A percentile compares a stretch with the other conserved stretches of the same genome.
Evolutionary conservation across 2,797 vertebrate genomes (phyloP).

Genomic region (Acanthurus lineatus): DNA sequence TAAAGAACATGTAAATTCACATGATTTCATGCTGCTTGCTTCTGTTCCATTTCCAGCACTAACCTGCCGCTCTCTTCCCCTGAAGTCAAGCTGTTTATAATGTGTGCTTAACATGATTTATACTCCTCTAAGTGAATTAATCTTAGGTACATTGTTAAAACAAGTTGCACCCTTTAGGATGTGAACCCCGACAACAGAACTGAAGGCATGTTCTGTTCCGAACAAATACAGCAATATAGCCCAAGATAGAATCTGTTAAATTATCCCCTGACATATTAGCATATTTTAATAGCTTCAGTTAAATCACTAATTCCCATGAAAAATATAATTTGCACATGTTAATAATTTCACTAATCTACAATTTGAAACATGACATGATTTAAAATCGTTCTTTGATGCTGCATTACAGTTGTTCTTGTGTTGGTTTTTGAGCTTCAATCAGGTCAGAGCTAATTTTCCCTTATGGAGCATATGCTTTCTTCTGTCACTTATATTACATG

Average conservation of each 20-base stretch:
- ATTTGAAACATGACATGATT: conserved; percentile 44
- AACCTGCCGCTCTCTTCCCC: conserved; percentile 32
- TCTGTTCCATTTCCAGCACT: conserved; percentile 52
- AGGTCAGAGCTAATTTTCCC: conserved; percentile 14
- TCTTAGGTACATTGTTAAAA: conserved; percentile 62
- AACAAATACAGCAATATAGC: conserved; percentile 21
- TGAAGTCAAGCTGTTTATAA: conserved; percentile 68
- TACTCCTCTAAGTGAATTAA: conserved; percentile 70
- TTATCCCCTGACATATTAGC: conserved; percentile 51
- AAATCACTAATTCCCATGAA: conserved; percentile 62
- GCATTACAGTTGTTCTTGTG: conserved; percentile 15
- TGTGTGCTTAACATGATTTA: conserved; percentile 66
- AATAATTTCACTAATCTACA: conserved; percentile 52
- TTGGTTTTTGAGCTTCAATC: conserved; percentile 1
- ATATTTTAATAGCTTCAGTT: conserved; percentile 71
- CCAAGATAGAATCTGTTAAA: conserved; percentile 39
- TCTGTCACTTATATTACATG: background rate
- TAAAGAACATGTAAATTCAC: conserved; percentile 51
- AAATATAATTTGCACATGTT: conserved; percentile 50
- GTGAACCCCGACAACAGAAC: conserved; percentile 51
- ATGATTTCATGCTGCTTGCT: conserved; percentile 55
- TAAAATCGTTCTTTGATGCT: conserved; percentile 38
- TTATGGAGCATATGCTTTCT: background rate
- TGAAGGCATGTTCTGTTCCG: conserved; percentile 56
- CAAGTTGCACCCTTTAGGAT: conserved; percentile 54